These are phyloP conservation scores for Sclerurus mexicanus DNA, from an alignment of 2,113 vertebrate species.

Conservation along the genomic window DNA sequence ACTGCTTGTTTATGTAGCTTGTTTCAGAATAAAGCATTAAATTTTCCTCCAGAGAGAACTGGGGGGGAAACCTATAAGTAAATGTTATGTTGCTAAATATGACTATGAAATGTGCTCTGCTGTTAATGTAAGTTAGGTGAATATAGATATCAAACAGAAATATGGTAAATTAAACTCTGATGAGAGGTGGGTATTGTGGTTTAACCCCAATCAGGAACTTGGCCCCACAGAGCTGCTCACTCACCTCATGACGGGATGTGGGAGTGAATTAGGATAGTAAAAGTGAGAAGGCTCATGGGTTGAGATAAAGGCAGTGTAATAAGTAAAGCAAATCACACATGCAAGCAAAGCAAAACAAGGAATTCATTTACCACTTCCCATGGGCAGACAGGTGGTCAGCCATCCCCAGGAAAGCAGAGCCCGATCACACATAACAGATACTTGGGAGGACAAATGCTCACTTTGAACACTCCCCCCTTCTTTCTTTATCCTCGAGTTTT, in stretches of 20 bases:
- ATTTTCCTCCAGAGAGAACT: neutral
- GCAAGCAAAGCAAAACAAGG: neutral
- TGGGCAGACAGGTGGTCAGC: neutral
- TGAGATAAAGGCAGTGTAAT: neutral
- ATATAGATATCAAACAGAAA: neutral
- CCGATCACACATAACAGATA: accelerated
- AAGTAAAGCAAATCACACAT: neutral
- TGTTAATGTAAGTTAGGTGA: neutral
- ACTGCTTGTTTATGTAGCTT: neutral
- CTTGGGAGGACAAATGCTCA: neutral
- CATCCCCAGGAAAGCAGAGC: too few relatives aligned
- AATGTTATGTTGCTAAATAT: neutral
- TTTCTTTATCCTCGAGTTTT: neutral
- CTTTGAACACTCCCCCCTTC: neutral
- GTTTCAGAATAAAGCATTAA: neutral
- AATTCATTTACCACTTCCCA: neutral
- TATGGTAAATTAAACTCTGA: neutral
- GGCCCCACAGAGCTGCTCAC: neutral
- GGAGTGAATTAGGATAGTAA: neutral
- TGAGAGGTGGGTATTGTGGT: neutral
- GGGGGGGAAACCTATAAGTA: neutral
- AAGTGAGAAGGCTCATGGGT: neutral
- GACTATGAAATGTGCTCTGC: neutral
- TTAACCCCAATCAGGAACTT: neutral
- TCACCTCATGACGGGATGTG: neutral